Percentiles rank a stretch among this genome's conserved stretches.
Conservation (phyloP, 2,797 vertebrate species). For the Euphonia xanthogaster region DNA sequence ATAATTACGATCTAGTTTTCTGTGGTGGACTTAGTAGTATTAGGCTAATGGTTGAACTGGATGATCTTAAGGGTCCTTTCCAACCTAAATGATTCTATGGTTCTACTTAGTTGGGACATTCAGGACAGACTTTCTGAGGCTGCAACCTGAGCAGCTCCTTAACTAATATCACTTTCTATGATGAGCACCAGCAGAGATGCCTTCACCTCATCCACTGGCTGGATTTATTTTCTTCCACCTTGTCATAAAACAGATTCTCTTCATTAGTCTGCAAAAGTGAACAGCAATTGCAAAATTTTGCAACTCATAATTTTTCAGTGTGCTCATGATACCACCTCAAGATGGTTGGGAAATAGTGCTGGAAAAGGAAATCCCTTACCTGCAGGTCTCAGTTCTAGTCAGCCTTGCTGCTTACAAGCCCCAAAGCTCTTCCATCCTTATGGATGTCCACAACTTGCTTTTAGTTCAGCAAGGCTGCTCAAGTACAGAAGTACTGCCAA, state of each 20-base stretch:
- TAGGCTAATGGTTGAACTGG: neutral
- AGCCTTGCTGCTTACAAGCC: neutral
- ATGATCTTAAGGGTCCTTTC: neutral
- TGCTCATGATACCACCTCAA: neutral
- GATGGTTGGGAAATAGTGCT: neutral
- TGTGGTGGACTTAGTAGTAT: neutral
- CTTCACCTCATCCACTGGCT: neutral
- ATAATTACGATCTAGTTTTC: neutral
- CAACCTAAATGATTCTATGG: neutral
- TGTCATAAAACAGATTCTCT: neutral
- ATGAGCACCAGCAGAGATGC: neutral
- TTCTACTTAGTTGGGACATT: neutral
- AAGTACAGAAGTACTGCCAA: neutral
- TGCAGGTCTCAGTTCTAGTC: neutral
- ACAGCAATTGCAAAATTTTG: neutral
- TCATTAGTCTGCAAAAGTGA: neutral
- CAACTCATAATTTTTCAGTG: neutral
- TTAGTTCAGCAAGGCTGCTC: neutral
- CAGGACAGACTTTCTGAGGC: neutral
- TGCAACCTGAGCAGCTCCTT: neutral
- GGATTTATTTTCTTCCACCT: neutral
- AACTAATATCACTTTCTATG: neutral
- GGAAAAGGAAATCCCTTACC: neutral
- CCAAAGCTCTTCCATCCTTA: neutral
- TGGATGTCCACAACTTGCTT: neutral